Conservation (phyloP, 2,113 vertebrate species). For the Haemorhous mexicanus region DNA sequence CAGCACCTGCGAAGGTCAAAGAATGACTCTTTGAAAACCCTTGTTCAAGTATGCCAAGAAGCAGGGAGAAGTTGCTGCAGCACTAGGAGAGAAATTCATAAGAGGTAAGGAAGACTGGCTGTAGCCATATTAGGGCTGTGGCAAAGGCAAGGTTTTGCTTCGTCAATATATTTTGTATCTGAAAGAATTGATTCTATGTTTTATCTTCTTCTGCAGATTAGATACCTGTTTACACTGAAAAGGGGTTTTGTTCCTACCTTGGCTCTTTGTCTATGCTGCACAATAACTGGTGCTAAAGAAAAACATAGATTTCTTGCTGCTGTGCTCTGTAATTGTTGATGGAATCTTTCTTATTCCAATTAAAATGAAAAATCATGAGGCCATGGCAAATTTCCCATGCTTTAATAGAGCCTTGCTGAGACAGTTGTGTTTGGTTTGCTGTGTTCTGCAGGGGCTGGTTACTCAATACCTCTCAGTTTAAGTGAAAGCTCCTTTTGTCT, state of each 20-base stretch:
- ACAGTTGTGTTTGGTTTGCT: background rate
- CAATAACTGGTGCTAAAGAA: background rate
- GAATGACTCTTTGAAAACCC: background rate
- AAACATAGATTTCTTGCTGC: background rate
- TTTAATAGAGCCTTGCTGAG: background rate
- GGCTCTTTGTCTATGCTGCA: background rate
- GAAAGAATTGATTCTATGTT: background rate
- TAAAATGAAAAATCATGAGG: background rate
- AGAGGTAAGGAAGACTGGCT: background rate
- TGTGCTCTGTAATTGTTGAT: background rate
- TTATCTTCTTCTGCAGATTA: background rate
- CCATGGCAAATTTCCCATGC: background rate
- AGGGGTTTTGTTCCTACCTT: background rate
- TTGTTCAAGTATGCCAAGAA: constrained; percentile 7
- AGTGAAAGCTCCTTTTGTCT: constrained; percentile 39
- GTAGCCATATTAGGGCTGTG: background rate
- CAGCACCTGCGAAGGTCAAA: constrained; percentile 20
- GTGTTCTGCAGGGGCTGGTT: background rate
- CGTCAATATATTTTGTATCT: constrained; percentile 1
- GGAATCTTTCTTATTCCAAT: constrained; percentile 24
- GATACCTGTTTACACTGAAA: background rate
- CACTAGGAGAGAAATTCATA: background rate
- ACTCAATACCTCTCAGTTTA: background rate
- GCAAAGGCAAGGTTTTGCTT: constrained; percentile 13
- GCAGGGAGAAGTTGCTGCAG: background rate